Evolutionary conservation across 1,140 invertebrate species (phyloP).

Genomic region (Linepithema humile): DNA sequence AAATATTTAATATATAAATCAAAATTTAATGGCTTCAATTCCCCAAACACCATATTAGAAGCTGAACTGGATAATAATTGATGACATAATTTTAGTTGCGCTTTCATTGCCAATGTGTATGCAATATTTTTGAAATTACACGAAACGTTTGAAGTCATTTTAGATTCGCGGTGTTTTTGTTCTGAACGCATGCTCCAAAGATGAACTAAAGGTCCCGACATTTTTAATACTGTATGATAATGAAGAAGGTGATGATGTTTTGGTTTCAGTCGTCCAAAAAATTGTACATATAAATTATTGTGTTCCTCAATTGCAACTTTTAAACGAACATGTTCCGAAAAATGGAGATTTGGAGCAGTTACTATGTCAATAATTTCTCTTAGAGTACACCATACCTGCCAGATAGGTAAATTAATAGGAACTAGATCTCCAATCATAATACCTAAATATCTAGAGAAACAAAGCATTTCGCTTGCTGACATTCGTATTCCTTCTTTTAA

Average conservation of each 20-base stretch:
- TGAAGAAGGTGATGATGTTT: background rate
- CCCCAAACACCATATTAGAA: background rate
- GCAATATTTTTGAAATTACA: background rate
- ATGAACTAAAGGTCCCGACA: constrained; percentile 1
- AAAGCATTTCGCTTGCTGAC: constrained; percentile 1
- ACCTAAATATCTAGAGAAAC: background rate
- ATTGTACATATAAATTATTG: background rate
- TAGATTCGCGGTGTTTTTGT: background rate
- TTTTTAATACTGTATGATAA: background rate
- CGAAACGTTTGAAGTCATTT: background rate
- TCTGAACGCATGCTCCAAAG: background rate
- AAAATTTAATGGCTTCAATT: background rate
- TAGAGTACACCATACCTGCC: background rate
- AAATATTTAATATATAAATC: background rate
- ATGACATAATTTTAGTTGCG: background rate
- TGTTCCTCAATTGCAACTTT: background rate
- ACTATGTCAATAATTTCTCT: background rate
- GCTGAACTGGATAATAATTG: background rate
- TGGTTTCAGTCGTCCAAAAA: background rate
- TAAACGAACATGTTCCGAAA: background rate
- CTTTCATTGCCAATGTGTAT: background rate
- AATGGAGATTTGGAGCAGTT: background rate
- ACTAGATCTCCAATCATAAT: background rate
- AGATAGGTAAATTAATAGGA: background rate
- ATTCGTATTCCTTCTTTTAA: background rate